A percentile compares a stretch with the other conserved stretches of the same genome.
phyloP scores from a whole-genome alignment of 2,113 vertebrate genomes.

The Rhabdornis inornatus region DNA sequence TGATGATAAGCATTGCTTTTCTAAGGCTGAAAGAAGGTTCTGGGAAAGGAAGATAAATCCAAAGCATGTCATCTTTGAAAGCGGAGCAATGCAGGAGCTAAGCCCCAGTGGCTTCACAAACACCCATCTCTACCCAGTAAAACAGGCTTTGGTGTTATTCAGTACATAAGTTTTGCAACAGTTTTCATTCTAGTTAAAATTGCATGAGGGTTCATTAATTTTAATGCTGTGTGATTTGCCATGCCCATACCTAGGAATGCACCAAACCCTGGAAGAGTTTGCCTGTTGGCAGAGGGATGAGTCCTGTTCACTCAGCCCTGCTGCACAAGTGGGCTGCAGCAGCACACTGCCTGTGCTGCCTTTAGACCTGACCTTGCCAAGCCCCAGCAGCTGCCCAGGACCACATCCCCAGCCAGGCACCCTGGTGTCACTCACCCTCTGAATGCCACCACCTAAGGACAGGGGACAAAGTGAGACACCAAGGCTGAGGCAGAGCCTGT shows the following conservation, averaged over 20 bases:
- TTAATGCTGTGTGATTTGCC: background rate
- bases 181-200: background rate
- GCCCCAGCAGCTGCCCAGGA: background rate
- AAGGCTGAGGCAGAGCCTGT: fast-evolving
- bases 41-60: background rate
- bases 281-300: background rate
- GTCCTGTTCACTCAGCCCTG: background rate
- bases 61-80: background rate
- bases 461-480: fast-evolving
- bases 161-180: background rate
- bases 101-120: background rate
- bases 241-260: background rate
- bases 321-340: fast-evolving
- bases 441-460: background rate
- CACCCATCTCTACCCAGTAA: background rate
- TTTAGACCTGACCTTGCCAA: background rate
- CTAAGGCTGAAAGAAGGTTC: background rate
- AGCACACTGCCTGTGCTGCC: background rate
- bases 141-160: background rate
- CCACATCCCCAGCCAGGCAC: background rate
- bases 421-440: background rate
- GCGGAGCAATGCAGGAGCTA: background rate
- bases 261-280: background rate
- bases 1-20: background rate
- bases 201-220: background rate